A percentile compares a stretch with the other conserved stretches of the same genome.
Evolutionary conservation across 2,797 vertebrate species (phyloP).

Genomic region (Adelosebastes latens): DNA sequence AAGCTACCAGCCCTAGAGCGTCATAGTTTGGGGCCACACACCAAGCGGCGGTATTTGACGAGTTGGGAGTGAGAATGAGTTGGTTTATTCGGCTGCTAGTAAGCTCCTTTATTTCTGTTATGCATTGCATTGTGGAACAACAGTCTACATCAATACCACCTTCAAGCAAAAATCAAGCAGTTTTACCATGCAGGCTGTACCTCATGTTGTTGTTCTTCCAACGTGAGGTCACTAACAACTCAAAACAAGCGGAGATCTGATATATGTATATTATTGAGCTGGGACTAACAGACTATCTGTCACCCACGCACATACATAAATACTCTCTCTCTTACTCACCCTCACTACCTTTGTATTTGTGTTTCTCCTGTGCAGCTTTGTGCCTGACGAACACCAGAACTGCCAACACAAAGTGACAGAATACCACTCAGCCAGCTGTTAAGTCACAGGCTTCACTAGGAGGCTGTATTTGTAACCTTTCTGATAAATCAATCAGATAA

Average conservation of each 20-base stretch:
- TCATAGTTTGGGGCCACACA: no score
- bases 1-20: no score
- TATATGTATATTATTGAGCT: background rate
- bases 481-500: background rate
- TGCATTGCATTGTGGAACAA: no score
- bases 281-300: background rate
- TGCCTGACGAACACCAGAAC: conserved; percentile 1
- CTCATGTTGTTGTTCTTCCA: background rate
- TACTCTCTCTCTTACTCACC: background rate
- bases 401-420: background rate
- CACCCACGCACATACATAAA: background rate
- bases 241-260: background rate
- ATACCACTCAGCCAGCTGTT: background rate
- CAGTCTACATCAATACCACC: no score
- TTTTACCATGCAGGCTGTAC: no score
- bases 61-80: no score
- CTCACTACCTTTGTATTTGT: background rate
- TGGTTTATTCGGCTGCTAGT: no score
- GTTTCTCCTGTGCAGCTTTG: background rate
- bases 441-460: background rate
- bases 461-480: background rate
- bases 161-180: no score
- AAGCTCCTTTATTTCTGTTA: no score
- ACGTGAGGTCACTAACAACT: background rate
- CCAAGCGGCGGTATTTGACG: no score